Base-by-base conservation (phyloP, 2,888 invertebrate species). In the Empis livida region DNA sequence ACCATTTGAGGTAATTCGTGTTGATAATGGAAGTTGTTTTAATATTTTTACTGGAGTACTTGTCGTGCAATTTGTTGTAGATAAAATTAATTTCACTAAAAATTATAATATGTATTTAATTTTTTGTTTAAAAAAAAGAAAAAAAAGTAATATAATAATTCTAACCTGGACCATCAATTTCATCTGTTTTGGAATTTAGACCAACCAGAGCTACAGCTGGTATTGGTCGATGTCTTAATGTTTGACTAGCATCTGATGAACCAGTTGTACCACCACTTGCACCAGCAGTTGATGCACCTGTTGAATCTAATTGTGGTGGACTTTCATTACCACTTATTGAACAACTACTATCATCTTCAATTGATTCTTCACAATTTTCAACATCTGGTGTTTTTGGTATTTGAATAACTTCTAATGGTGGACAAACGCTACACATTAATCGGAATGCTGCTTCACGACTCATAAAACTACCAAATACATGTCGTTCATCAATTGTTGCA, bases 391-490 rank as follows among this genome's bases (percentile, higher is more conserved):
- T 52, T 52, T 65, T 65, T 38, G 60, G 60, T 39, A 27, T 27
- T 39, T 63, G 62, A 40, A 65, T 57, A 47, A 62, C 62, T 60
- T 69, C 61, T 63, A 70, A 44, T 54, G 63, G 77, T 60, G 82
- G 81, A 83, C 89, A 92, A 23, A 92, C 85, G 58, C 83, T 84
- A 61, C 78, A 79, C 87, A 94, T 88, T 52, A 90, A 77, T 60
- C 84, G 82, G 71, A 84, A 89, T 0, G 93, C 90, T 53, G 83
- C 82, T 65, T 94, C 93, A 42, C 93, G 74, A 30, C 91, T 90
- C 56, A 94, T 78, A 54, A 94, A 77, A 51, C 91, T 91, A 42
- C 90, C 90, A 71, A 94, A 94, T 44, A 90, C 87, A 61, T 89
- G 88, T 43, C 90, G 82, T 59, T 87, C 84, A 59, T 86, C 82